Percentiles rank a stretch among this genome's conserved stretches.
These are phyloP conservation scores for Brachyhypopomus occidentalis DNA, from an alignment of 2,113 vertebrate species.

Conservation along the genomic window DNA sequence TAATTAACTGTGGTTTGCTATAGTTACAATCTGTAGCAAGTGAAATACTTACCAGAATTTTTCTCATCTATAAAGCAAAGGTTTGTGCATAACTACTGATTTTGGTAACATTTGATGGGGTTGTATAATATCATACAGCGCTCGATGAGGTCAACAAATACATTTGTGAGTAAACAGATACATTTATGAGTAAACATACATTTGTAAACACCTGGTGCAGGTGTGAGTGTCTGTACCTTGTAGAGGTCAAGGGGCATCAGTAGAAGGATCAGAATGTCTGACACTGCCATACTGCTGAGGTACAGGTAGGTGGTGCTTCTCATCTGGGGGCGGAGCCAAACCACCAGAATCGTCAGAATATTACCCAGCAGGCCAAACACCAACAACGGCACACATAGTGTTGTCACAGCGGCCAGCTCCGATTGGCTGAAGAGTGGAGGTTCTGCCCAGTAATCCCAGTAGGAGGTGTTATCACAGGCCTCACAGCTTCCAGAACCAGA, in stretches of 20 bases:
- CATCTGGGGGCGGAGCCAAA: constrained; percentile 76
- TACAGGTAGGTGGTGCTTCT: constrained; percentile 79
- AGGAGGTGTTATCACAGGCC: constrained; percentile 29
- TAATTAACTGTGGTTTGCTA: too few relatives aligned
- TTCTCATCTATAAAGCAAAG: too few relatives aligned
- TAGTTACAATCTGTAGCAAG: too few relatives aligned
- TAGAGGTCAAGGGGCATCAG: constrained; percentile 78
- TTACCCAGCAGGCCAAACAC: constrained; percentile 75
- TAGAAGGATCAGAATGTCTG: constrained; percentile 75
- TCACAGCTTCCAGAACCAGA: constrained; percentile 35
- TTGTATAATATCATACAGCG: too few relatives aligned
- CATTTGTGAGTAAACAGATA: background rate
- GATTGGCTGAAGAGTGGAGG: constrained; percentile 41
- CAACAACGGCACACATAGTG: constrained; percentile 72
- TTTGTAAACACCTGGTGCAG: background rate
- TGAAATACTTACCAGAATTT: too few relatives aligned
- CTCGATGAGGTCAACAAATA: background rate
- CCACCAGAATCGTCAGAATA: constrained; percentile 76
- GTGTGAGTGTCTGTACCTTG: constrained; percentile 64
- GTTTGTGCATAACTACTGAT: too few relatives aligned
- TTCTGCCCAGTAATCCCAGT: background rate
- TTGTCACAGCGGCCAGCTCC: constrained; percentile 66
- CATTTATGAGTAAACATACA: background rate
- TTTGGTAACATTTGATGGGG: too few relatives aligned
- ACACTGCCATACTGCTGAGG: constrained; percentile 81